Conservation (phyloP, 2,797 vertebrate species). For the Girardinus metallicus region DNA sequence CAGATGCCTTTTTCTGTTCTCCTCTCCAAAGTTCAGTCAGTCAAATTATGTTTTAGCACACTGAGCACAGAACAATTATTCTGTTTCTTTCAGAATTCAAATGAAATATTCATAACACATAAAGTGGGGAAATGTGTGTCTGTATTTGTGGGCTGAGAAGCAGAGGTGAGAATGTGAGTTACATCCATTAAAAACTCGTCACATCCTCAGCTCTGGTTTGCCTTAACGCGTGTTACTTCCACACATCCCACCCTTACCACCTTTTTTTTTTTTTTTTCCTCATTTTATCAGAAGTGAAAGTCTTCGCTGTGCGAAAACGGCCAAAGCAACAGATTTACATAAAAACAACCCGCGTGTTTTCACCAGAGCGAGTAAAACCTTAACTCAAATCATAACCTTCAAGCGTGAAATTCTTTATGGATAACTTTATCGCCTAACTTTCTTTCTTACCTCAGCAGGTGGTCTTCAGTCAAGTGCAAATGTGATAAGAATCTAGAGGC, state of each 20-base stretch:
- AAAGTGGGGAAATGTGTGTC: neutral
- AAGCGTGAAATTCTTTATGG: neutral
- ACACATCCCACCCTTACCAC: neutral
- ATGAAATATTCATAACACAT: neutral
- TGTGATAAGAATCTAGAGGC: neutral
- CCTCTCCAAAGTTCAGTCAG: neutral
- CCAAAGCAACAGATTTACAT: neutral
- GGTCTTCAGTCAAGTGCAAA: slow-evolving; percentile 8
- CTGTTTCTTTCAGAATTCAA: neutral
- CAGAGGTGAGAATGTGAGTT: neutral
- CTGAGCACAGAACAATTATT: neutral
- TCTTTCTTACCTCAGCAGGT: neutral
- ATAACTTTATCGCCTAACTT: slow-evolving; percentile 1
- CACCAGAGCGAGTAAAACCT: neutral
- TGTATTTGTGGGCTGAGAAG: neutral
- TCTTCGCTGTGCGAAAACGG: neutral
- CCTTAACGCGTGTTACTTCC: neutral
- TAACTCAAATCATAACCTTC: neutral
- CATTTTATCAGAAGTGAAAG: neutral
- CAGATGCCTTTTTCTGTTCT: neutral
- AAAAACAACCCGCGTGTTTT: neutral
- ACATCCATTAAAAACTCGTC: neutral
- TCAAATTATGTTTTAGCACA: neutral
- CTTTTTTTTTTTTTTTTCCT: neutral
- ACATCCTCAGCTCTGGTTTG: neutral